Base-by-base conservation (phyloP, 2,888 invertebrate species). In the Drosophila limbata region DNA sequence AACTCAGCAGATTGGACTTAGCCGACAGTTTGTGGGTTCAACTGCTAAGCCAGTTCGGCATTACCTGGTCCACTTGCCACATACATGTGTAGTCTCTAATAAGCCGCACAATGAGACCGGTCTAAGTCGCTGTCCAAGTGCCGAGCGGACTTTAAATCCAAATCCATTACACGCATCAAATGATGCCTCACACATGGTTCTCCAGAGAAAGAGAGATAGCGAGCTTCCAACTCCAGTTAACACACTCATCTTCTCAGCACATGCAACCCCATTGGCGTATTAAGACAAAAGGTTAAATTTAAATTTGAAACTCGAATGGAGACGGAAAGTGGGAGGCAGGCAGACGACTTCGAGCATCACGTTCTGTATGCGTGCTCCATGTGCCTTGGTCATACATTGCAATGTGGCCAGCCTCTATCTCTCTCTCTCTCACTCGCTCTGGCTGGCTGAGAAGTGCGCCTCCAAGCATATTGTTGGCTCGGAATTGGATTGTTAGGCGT, bases 241-340 rank as follows among this genome's bases (percentile, higher is more conserved):
- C 40, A 21, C 37, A 52, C 40, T 33, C 45, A 52, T 17, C 51
- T 45, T 21, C 51, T 51, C 40, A 61, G 25, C 61, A 39, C 66
- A 44, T 56, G 55, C 65, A 77, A 70, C 72, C 69, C 81, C 78
- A 68, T 76, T 68, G 77, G 62, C 83, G 69, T 89, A 83, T 88
- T 88, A 87, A 89, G 88, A 86, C 88, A 88, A 86, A 90, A 90
- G 88, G 88, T 90, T 90, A 90, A 88, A 90, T 90, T 90, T 87
- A 87, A 88, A 90, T 88, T 88, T 88, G 87, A 88, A 84, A 79
- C 77, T 74, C 80, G 78, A 76, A 76, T 72, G 67, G 61, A 63
- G 67, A 40, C 55, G 71, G 65, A 53, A 47, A 39, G 40, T 51
- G 17, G 44, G 63, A 5, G 31, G 50, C 13, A 39, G 35, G 44